Conservation (phyloP, 2,888 invertebrate species). For the Hemistola chrysoprasaria region DNA sequence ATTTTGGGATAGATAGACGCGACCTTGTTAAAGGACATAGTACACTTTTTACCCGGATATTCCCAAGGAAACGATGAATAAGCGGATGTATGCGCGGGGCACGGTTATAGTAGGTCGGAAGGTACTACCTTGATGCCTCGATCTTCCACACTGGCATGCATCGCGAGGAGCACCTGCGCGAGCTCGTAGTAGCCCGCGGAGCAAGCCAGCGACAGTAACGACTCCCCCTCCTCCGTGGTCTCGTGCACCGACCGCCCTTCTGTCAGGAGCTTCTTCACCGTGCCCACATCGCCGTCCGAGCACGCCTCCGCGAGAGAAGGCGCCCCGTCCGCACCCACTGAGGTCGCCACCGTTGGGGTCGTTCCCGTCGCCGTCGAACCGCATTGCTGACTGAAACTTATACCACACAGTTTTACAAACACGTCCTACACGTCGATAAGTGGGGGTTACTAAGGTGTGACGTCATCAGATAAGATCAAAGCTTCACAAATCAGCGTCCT, state of each 20-base stretch:
- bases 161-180: conserved; percentile 97
- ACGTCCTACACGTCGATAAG: too few relatives aligned
- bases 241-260: conserved; percentile 97
- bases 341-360: conserved; percentile 72
- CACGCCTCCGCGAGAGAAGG: conserved; percentile 95
- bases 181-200: conserved; percentile 98
- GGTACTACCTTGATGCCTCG: conserved; percentile 90
- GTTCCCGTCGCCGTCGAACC: conserved; percentile 70
- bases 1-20: too few relatives aligned
- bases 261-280: conserved; percentile 94
- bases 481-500: conserved; percentile 69
- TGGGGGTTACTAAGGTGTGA: too few relatives aligned
- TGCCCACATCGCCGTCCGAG: conserved; percentile 96
- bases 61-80: too few relatives aligned
- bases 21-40: too few relatives aligned
- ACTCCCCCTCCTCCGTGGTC: conserved; percentile 98
- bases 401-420: neutral
- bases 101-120: too few relatives aligned
- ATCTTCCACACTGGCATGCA: conserved; percentile 99
- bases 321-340: conserved; percentile 78
- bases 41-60: too few relatives aligned
- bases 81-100: too few relatives aligned
- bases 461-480: conserved; percentile 79
- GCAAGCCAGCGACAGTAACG: conserved; percentile 96
- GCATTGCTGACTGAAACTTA: conserved; percentile 65